phyloP scores from a whole-genome alignment of 2,797 vertebrate genomes.

The Malurus leucopterus region DNA sequence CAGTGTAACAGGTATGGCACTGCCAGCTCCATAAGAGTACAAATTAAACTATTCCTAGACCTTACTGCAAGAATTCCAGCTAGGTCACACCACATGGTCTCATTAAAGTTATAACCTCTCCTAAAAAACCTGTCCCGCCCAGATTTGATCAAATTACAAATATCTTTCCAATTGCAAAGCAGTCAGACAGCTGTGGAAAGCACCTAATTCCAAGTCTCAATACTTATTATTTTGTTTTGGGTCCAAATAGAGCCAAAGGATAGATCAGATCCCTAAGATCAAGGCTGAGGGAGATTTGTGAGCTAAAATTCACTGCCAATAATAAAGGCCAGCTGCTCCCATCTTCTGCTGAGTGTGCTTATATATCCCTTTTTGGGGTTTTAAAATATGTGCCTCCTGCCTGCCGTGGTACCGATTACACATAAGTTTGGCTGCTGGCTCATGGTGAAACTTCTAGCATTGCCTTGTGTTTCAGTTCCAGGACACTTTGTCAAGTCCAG shows the following conservation, averaged over 20 bases:
- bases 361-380: background rate
- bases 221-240: background rate
- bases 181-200: background rate
- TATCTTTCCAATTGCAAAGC: background rate
- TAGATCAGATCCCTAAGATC: background rate
- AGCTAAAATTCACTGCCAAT: background rate
- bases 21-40: background rate
- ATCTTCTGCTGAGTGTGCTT: background rate
- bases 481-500: background rate
- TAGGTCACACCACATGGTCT: background rate
- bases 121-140: background rate
- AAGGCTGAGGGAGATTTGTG: background rate
- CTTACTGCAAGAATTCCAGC: background rate
- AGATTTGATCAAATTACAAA: background rate
- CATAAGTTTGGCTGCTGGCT: background rate
- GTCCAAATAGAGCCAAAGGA: background rate
- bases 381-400: background rate
- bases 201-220: background rate
- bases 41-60: background rate
- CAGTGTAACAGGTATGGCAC: background rate
- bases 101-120: background rate
- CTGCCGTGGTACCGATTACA: background rate
- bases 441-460: background rate
- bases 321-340: background rate
- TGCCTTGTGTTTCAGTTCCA: background rate